These are phyloP conservation scores for Xenops minutus DNA, from an alignment of 2,797 vertebrate species.

Conservation along the genomic window DNA sequence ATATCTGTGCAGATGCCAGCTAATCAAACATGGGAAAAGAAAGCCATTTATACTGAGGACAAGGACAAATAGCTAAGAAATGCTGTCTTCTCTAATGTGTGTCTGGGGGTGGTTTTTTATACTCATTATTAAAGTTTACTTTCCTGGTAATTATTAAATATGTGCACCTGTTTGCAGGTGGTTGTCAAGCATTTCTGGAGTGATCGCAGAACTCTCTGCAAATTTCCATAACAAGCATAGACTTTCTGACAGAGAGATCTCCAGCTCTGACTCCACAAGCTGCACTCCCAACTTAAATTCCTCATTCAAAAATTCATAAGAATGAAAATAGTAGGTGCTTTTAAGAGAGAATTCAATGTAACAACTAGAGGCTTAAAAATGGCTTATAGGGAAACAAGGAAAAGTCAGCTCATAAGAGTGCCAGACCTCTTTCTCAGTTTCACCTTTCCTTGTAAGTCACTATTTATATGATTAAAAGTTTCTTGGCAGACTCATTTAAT, in stretches of 20 bases:
- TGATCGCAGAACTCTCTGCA: not conserved
- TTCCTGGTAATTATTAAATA: not conserved
- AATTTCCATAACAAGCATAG: not conserved
- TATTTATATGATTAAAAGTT: not conserved
- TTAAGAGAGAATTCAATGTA: not conserved
- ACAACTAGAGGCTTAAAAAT: not conserved
- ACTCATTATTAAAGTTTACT: not conserved
- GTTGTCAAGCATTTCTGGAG: not conserved
- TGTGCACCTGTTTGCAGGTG: not conserved
- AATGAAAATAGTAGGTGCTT: not conserved
- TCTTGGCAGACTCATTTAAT: not conserved
- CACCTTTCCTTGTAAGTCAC: slow-evolving; percentile 4
- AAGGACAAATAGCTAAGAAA: not conserved
- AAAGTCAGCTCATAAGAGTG: not conserved
- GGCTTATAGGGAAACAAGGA: not conserved
- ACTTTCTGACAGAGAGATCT: not conserved
- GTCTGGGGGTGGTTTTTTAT: not conserved
- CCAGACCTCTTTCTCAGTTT: not conserved
- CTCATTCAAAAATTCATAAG: not conserved
- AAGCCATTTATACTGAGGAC: not conserved
- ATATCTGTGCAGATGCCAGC: not conserved
- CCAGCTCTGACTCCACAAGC: not conserved
- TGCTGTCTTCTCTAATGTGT: not conserved
- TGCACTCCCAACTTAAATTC: not conserved
- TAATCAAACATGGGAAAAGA: not conserved